Conservation (phyloP, 2,113 vertebrate species). For the Callopanchax toddi region DNA sequence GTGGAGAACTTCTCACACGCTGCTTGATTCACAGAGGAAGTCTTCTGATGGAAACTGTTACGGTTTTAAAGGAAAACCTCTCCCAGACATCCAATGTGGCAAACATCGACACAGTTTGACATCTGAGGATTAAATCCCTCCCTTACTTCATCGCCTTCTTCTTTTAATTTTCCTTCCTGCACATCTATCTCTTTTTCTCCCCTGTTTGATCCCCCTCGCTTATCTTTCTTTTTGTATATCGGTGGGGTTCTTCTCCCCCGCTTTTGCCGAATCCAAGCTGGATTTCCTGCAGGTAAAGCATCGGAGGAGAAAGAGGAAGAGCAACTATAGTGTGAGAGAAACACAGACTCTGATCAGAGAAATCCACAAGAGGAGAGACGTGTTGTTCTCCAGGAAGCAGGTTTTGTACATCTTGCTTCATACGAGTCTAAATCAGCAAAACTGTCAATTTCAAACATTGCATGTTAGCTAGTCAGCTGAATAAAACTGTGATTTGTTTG, state of each 20-base stretch:
- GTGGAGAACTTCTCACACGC: constrained; percentile 27
- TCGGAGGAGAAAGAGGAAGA: constrained; percentile 93
- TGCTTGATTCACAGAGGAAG: constrained; percentile 14
- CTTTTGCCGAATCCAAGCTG: constrained; percentile 58
- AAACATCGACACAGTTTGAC: constrained; percentile 3
- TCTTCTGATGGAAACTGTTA: constrained; percentile 18
- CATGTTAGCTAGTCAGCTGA: background rate
- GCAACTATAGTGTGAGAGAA: constrained; percentile 95
- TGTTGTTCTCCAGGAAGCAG: constrained; percentile 92
- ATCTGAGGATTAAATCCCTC: background rate
- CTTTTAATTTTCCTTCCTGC: background rate
- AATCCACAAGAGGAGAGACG: constrained; percentile 90
- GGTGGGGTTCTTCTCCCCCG: constrained; percentile 12
- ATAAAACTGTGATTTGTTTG: background rate
- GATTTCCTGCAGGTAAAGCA: constrained; percentile 89
- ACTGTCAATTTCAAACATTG: background rate
- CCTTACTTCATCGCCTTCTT: background rate
- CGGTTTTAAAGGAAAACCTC: constrained; percentile 1
- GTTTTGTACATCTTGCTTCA: constrained; percentile 12
- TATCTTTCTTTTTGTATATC: constrained; percentile 3
- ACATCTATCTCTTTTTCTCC: background rate
- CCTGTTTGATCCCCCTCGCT: background rate
- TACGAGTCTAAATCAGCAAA: background rate
- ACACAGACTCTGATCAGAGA: constrained; percentile 93
- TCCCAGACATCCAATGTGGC: constrained; percentile 12